Conservation (phyloP, 92 coral and sea anemone species). For the Siderastrea radians region DNA sequence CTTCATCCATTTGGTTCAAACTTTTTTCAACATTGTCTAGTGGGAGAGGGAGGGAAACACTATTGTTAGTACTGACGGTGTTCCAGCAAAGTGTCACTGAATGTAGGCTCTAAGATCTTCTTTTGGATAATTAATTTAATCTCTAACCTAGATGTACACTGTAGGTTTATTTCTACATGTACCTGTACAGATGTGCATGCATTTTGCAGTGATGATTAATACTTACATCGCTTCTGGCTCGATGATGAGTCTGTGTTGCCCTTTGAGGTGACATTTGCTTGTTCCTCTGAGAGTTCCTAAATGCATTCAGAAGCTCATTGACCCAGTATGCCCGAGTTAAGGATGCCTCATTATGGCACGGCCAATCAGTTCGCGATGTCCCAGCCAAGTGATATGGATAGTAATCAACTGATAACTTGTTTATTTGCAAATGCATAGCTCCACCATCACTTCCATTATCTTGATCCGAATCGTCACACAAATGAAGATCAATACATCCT, state of each 20-base stretch:
- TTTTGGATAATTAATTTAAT: too few species aligned
- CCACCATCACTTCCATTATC: slow-evolving; percentile 75
- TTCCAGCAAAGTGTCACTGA: too few species aligned
- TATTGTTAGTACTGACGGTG: too few species aligned
- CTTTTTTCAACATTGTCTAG: too few species aligned
- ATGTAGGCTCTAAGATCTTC: too few species aligned
- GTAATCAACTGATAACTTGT: slow-evolving; percentile 89
- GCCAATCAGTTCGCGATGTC: slow-evolving; percentile 93
- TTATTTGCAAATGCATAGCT: slow-evolving; percentile 94
- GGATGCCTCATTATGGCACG: slow-evolving; percentile 96
- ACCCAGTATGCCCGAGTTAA: slow-evolving; percentile 98
- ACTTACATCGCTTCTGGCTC: slow-evolving; percentile 73
- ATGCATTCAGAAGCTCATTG: slow-evolving; percentile 82
- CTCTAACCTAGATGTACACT: too few species aligned
- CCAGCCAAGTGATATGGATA: slow-evolving; percentile 98
- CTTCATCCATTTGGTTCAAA: too few species aligned
- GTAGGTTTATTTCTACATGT: too few species aligned
- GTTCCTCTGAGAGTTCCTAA: slow-evolving; percentile 83
- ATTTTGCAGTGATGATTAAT: not conserved
- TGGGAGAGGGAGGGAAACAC: too few species aligned
- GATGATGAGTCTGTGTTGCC: slow-evolving; percentile 34
- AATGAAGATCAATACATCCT: slow-evolving; percentile 91
- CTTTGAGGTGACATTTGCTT: slow-evolving; percentile 48
- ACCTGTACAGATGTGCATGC: not conserved
- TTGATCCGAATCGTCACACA: slow-evolving; percentile 87